Base-by-base conservation (phyloP, 2,888 invertebrate species). In the Ptychoptera contaminata region DNA sequence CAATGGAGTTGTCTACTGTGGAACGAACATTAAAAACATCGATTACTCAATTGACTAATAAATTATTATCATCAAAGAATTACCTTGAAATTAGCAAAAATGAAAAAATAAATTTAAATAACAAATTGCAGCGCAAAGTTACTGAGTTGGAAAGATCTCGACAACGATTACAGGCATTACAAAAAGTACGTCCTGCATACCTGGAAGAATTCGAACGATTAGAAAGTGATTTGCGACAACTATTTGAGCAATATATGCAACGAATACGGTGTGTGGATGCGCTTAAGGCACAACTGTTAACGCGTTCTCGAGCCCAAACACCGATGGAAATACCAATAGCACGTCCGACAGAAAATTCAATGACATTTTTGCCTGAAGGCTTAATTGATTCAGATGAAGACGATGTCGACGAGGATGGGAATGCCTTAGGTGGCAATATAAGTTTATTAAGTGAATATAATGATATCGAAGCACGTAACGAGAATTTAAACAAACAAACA, bases 111-210 rank as follows among this genome's bases (percentile, higher is more conserved):
- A 90, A 81, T 50, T 69, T 97, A 2, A 92, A 91, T 56, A 77
- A 82, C 9, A 94, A 96, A 70, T 81, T 97, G 46, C 93, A 94
- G 60, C 79, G 96, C 47, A 81, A 91, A 51, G 77, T 77, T 51
- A 77, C 81, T 0, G 98, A 98, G 60, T 71, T 96, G 51, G 88
- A 91, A 54, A 72, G 98, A 43, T 91, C 91, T 51, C 87, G 90
- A 62, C 96, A 96, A 63, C 72, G 98, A 32, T 69, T 97, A 40
- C 84, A 87, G 56, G 91, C 96, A 0, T 70, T 98, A 53, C 88
- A 92, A 66, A 93, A 90, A 74, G 93, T 96, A 50, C 80, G 92
- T 42, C 97, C 97, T 1, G 94, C 93, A 0, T 97, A 94, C 62
- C 82, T 96, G 73, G 91, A 93, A 55, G 97, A 98, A 64, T 87